Percentiles rank a stretch among this genome's conserved stretches.
Evolutionary conservation across 1,140 invertebrate genomes (phyloP).

Genomic region (Pseudomyrmex sp.): DNA sequence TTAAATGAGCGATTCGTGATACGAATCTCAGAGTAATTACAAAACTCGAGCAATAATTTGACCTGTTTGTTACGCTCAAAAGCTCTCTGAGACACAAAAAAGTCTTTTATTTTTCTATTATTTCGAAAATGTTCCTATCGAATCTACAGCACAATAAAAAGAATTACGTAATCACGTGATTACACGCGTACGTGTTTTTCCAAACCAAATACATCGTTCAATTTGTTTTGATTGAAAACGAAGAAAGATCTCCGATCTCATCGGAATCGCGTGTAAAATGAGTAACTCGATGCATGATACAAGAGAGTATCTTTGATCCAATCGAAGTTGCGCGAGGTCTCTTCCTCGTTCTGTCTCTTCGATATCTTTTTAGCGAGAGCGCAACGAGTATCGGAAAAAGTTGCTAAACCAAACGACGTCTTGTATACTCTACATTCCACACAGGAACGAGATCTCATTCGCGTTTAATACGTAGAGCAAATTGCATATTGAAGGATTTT

Average conservation of each 20-base stretch:
- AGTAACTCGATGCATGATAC: slow-evolving; percentile 10
- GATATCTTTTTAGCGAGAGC: slow-evolving; percentile 23
- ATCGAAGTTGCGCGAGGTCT: slow-evolving; percentile 1
- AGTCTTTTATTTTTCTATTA: background rate
- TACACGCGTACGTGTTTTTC: background rate
- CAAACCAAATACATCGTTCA: background rate
- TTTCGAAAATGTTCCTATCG: background rate
- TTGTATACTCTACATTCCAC: background rate
- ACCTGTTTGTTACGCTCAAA: background rate
- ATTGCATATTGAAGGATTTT: background rate
- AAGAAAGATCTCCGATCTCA: slow-evolving; percentile 13
- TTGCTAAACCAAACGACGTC: background rate
- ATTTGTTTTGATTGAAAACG: slow-evolving; percentile 31
- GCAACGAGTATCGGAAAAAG: slow-evolving; percentile 13
- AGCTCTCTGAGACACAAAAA: background rate
- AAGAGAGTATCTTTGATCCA: background rate
- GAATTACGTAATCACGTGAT: background rate
- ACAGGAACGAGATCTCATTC: background rate
- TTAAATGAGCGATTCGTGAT: no score
- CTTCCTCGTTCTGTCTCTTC: background rate
- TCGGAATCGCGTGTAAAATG: slow-evolving; percentile 5
- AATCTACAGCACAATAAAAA: background rate
- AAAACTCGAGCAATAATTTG: no score
- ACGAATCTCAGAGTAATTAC: no score
- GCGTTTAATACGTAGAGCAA: background rate